Percentiles rank a stretch among this genome's conserved stretches.
These are phyloP conservation scores for Cyanoramphus novaezelandiae DNA, from an alignment of 2,113 vertebrate genomes.

Conservation along the genomic window DNA sequence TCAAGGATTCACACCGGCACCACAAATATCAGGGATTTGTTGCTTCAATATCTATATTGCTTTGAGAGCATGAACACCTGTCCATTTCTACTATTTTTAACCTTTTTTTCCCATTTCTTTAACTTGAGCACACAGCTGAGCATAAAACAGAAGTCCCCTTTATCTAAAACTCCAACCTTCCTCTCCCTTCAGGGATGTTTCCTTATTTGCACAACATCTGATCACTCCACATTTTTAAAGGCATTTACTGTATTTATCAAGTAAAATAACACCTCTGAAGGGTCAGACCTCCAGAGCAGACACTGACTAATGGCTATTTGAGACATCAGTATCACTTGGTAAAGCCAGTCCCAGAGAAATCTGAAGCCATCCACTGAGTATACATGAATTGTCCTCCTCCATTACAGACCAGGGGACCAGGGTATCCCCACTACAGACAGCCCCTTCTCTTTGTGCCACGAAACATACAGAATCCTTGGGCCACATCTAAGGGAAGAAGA, in stretches of 20 bases:
- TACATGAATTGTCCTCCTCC: neutral
- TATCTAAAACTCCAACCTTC: neutral
- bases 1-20: neutral
- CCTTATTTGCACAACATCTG: neutral
- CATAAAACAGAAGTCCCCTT: neutral
- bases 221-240: neutral
- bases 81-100: neutral
- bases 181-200: neutral
- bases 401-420: neutral
- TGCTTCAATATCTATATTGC: neutral
- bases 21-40: neutral
- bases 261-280: neutral
- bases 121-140: neutral
- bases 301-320: neutral
- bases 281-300: neutral
- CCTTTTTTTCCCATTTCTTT: neutral
- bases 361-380: neutral
- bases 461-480: accelerated
- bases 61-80: neutral
- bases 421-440: neutral
- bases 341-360: neutral
- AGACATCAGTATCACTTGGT: neutral
- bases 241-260: neutral
- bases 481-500: neutral
- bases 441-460: neutral